Evolutionary conservation across 2,113 vertebrate species (phyloP).

Genomic region (Phyllopteryx taeniolatus): DNA sequence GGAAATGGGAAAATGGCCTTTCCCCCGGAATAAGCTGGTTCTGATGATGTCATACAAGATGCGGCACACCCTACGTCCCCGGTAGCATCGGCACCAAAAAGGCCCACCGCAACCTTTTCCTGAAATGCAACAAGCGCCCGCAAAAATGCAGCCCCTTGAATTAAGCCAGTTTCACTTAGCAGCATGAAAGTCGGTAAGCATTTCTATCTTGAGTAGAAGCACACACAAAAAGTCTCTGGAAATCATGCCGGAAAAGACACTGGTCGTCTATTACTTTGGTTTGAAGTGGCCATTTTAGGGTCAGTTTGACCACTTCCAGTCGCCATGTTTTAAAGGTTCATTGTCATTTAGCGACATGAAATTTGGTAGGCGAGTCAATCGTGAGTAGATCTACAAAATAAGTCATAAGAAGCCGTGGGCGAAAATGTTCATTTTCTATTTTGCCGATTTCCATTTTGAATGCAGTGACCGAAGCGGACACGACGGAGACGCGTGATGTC

Average conservation of each 20-base stretch:
- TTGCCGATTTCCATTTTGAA: background rate
- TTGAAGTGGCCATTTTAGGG: background rate
- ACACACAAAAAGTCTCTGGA: background rate
- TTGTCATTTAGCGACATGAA: too few species aligned
- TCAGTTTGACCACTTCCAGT: too few species aligned
- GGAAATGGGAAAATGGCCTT: background rate
- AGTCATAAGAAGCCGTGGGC: too few species aligned
- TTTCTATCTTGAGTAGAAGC: background rate
- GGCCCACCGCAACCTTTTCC: background rate
- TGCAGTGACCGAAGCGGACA: background rate
- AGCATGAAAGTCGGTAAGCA: background rate
- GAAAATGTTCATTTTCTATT: background rate
- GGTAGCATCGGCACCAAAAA: background rate
- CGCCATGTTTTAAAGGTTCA: too few species aligned
- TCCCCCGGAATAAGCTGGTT: background rate
- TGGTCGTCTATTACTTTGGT: background rate
- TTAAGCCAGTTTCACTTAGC: conserved; percentile 6
- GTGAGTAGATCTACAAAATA: too few species aligned
- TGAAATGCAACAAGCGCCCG: background rate
- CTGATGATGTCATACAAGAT: background rate
- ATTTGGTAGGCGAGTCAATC: too few species aligned
- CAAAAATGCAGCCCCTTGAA: background rate
- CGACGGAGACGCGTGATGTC: conserved; percentile 4
- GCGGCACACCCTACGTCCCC: background rate
- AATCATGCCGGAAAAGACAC: background rate